Evolutionary conservation across 2,888 invertebrate genomes (phyloP).

Genomic region (Ophion obscuratus): DNA sequence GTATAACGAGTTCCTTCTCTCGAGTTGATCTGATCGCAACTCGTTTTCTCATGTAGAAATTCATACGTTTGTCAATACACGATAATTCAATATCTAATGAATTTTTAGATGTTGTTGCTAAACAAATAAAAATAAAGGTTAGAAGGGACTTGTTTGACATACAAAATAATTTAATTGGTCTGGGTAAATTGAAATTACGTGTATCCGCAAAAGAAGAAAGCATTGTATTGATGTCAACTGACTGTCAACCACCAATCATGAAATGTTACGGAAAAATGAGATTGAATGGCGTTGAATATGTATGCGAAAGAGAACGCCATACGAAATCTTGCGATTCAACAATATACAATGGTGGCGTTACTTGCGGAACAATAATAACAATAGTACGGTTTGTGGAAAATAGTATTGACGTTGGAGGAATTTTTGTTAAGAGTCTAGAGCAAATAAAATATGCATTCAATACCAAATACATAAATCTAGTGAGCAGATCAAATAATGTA

Average conservation of each 20-base stretch:
- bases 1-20: slow-evolving; percentile 31
- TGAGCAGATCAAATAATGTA: neutral
- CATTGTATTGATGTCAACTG: neutral
- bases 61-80: neutral
- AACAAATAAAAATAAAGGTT: slow-evolving; percentile 1
- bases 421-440: neutral
- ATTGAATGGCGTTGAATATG: neutral
- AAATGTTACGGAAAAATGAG: slow-evolving; percentile 4
- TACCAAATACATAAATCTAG: neutral
- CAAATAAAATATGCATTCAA: neutral
- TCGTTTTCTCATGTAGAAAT: slow-evolving; percentile 36
- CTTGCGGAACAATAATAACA: neutral
- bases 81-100: neutral
- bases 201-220: neutral
- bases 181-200: neutral
- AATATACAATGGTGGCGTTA: neutral
- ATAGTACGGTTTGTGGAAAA: neutral
- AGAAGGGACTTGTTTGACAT: neutral
- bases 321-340: neutral
- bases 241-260: neutral
- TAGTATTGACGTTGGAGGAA: neutral
- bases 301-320: neutral
- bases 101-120: neutral
- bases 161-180: neutral
- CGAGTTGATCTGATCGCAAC: slow-evolving; percentile 22